Percentiles rank a stretch among this genome's conserved stretches.
phyloP scores from a whole-genome alignment of 2,888 invertebrate species.

The Cepaea hortensis region DNA sequence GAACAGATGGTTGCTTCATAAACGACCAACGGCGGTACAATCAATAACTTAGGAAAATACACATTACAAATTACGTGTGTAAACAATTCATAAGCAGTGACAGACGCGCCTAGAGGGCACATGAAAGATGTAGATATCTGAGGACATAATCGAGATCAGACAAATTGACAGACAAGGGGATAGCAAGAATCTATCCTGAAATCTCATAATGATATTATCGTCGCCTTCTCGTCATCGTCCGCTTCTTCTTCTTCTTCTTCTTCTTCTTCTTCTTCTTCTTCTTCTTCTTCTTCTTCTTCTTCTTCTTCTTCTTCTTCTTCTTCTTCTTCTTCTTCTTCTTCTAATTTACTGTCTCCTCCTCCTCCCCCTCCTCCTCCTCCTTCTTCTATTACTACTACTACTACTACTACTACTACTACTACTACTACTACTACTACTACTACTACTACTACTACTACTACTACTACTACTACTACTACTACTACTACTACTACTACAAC shows the following conservation, averaged over 20 bases:
- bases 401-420: not conserved
- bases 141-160: too few species aligned
- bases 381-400: too few species aligned
- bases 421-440: not conserved
- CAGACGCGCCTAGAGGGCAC: too few species aligned
- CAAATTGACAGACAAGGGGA: too few species aligned
- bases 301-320: not conserved
- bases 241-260: not conserved
- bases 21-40: too few species aligned
- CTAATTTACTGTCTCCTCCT: not conserved
- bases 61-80: too few species aligned
- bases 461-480: not conserved
- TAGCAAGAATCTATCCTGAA: too few species aligned
- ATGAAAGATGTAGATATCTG: too few species aligned
- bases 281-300: conserved; percentile 3
- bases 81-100: too few species aligned
- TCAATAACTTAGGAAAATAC: too few species aligned
- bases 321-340: not conserved
- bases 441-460: not conserved
- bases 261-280: not conserved
- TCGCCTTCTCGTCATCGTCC: not conserved
- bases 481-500: not conserved
- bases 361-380: not conserved
- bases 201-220: too few species aligned
- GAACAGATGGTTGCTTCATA: too few species aligned